Percentiles rank a stretch among this genome's conserved stretches.
Evolutionary conservation across 2,888 invertebrate genomes (phyloP).

Genomic region (Dioctria linearis): DNA sequence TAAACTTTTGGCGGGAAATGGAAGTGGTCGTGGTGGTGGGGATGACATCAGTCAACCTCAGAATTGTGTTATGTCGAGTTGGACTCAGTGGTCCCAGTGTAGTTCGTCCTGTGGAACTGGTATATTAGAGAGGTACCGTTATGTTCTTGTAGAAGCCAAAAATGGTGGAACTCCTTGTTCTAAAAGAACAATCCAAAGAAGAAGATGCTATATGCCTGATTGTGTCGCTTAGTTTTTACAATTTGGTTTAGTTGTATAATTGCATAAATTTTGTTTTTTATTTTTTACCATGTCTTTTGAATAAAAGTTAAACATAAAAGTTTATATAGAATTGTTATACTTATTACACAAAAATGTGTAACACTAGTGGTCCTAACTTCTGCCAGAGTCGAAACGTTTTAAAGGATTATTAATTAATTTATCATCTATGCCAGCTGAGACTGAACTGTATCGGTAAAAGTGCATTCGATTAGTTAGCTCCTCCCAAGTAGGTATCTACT

Average conservation of each 20-base stretch:
- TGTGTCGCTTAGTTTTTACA: conserved; percentile 60
- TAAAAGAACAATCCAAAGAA: conserved; percentile 66
- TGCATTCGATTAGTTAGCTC: too few relatives aligned
- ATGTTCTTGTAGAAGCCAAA: conserved; percentile 65
- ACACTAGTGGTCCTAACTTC: too few relatives aligned
- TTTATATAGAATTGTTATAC: too few relatives aligned
- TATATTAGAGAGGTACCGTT: conserved; percentile 74
- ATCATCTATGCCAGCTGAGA: too few relatives aligned
- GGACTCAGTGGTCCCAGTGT: conserved; percentile 89
- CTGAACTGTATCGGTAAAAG: too few relatives aligned
- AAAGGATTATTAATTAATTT: too few relatives aligned
- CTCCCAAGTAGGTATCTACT: too few relatives aligned
- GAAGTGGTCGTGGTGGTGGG: too few relatives aligned
- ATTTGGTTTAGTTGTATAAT: neutral
- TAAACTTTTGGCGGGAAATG: neutral
- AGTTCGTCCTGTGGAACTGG: conserved; percentile 86
- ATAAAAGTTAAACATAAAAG: too few relatives aligned
- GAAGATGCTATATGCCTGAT: conserved; percentile 66
- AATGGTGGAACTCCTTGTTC: conserved; percentile 67
- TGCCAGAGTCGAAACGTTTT: too few relatives aligned
- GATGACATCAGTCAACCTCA: conserved; percentile 64
- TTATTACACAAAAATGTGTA: too few relatives aligned
- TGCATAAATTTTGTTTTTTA: neutral
- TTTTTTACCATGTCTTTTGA: neutral
- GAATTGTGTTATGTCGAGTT: conserved; percentile 82